A percentile compares a stretch with the other conserved stretches of the same genome.
These are phyloP conservation scores for Guaruba guarouba DNA, from an alignment of 2,113 vertebrate genomes.

Conservation along the genomic window DNA sequence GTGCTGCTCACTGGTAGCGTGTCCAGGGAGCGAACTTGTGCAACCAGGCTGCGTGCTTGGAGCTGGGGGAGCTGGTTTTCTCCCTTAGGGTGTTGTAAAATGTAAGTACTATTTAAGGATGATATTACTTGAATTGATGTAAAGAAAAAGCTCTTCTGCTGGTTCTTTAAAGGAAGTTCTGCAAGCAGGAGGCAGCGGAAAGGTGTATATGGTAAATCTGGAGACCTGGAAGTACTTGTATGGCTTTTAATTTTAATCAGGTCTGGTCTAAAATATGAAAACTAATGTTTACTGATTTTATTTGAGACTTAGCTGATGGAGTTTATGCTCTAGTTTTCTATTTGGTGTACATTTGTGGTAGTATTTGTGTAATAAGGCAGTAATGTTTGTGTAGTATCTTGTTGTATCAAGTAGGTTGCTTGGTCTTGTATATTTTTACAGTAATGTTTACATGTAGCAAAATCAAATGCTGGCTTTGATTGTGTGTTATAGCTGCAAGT, in stretches of 20 bases:
- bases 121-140: not conserved
- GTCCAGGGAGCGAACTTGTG: not conserved
- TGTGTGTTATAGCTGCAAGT: not conserved
- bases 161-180: not conserved
- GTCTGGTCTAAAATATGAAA: not conserved
- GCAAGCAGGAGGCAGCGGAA: rapidly evolving
- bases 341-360: not conserved
- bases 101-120: not conserved
- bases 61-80: not conserved
- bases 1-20: not conserved
- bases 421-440: not conserved
- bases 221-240: not conserved
- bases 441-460: not conserved
- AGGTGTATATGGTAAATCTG: not conserved
- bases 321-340: not conserved
- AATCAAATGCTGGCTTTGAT: not conserved
- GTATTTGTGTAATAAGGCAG: not conserved
- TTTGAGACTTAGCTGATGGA: not conserved
- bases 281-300: not conserved
- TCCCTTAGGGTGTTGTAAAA: not conserved
- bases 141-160: not conserved
- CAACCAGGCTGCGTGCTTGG: rapidly evolving
- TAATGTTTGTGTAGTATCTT: not conserved
- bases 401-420: not conserved
- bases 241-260: not conserved